Base-by-base conservation (phyloP, 2,797 vertebrate genomes). In the Nannoperca australis region DNA sequence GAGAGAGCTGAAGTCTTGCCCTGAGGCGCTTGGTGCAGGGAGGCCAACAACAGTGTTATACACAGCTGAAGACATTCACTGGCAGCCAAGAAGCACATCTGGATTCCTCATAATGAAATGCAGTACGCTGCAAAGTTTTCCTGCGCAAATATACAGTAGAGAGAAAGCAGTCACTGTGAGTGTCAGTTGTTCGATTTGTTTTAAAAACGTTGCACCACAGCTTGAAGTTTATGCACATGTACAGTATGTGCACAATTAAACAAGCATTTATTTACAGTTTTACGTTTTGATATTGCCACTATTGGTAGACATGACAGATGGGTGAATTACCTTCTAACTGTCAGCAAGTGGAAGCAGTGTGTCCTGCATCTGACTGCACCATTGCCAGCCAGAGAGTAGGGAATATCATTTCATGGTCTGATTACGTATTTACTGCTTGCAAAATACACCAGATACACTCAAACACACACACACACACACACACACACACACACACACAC, bases 11-110 rank as follows among this genome's bases (percentile, higher is more conserved):
- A 86, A 93, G 83, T 76, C 75, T 88, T 86, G 87, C 88, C 91
- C 88, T 20, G 81, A 93, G 90, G 93, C 60, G 32, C 85, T 83
- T 30, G 18, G 78, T 64, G 79, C 75, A 64, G 60, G 7, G 79
- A 90, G 88, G 87, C 92, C 90, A 91, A 91, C 84, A 91, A 82
- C 91, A 86, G 82, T 94, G 93, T 93, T 89, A 90, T 85, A 86
- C 89, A 86, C 86, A 92, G 89, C 94, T 91, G 91, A 91, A 93
- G 88, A 91, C 88, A 85, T 86, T 89, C 84, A 79, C 87, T 67
- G 64, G 85, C 87, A 84, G 92, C 90, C 90, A 89, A 88, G 51
- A 86, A 63, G 73, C 90, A 93, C 94, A 94, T 94, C 93, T 94
- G 94, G 94, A 86, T 91, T 91, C 81, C 84, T 86, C 90, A 90